Conservation (phyloP, 2,113 vertebrate species). For the Leptosomus discolor region DNA sequence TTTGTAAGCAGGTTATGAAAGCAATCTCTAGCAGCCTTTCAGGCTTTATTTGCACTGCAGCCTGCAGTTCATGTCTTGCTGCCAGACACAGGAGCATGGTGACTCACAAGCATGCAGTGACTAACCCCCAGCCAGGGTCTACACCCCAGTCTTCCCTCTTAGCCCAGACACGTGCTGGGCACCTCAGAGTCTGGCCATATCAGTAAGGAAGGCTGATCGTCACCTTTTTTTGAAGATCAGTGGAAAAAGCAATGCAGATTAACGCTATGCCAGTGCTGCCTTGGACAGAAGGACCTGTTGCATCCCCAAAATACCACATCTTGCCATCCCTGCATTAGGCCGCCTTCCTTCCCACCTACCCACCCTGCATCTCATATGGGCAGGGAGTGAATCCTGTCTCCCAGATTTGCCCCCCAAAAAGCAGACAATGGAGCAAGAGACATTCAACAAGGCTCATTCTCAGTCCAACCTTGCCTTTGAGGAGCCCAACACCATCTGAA, state of each 20-base stretch:
- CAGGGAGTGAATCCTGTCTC: not conserved
- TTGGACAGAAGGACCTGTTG: not conserved
- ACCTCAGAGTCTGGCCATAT: accelerated
- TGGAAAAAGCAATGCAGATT: not conserved
- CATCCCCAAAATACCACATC: not conserved
- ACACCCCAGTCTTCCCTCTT: not conserved
- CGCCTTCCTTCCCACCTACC: not conserved
- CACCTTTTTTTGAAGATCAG: not conserved
- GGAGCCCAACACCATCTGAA: not conserved
- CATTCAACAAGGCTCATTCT: not conserved
- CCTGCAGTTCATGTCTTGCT: not conserved
- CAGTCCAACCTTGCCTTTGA: not conserved
- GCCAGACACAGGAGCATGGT: not conserved
- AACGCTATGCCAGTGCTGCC: not conserved
- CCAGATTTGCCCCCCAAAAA: not conserved
- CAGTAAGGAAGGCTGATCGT: not conserved
- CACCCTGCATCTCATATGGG: not conserved
- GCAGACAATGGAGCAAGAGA: not conserved
- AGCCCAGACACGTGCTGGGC: not conserved
- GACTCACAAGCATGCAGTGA: not conserved
- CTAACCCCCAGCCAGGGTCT: not conserved
- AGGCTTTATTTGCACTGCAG: not conserved
- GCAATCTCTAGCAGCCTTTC: not conserved
- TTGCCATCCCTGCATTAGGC: not conserved
- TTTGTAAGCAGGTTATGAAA: not conserved